A percentile compares a stretch with the other conserved stretches of the same genome.
Conservation (phyloP, 1,140 invertebrate genomes). For the Zaprionus capensis region DNA sequence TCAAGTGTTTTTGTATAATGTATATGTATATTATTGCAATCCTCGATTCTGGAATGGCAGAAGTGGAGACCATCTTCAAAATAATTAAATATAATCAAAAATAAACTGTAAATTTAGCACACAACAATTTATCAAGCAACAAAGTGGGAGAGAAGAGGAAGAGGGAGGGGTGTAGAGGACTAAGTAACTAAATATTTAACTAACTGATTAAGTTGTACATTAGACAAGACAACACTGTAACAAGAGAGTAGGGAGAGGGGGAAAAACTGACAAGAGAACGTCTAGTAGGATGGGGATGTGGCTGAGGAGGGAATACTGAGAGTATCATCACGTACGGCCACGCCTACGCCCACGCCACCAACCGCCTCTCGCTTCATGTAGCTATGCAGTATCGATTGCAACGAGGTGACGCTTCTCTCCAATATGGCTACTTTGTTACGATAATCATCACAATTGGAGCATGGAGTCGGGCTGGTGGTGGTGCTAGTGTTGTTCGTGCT, state of each 20-base stretch:
- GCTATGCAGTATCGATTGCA: conserved; percentile 13
- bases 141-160: neutral
- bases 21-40: neutral
- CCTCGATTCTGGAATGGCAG: neutral
- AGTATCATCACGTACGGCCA: neutral
- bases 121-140: neutral
- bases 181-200: neutral
- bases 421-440: conserved; percentile 13
- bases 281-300: neutral
- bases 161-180: too few species aligned
- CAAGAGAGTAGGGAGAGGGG: neutral
- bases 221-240: neutral
- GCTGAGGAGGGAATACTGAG: neutral
- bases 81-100: neutral
- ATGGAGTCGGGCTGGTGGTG: neutral
- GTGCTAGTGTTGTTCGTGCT: too few species aligned
- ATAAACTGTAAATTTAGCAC: neutral
- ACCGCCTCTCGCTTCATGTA: neutral
- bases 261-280: too few species aligned
- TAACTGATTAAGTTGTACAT: neutral
- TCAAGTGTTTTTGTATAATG: neutral
- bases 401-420: conserved; percentile 14
- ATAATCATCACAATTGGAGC: conserved; percentile 31
- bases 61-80: neutral
- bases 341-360: too few species aligned